These are phyloP conservation scores for Hylaeus volcanicus DNA, from an alignment of 1,140 invertebrate genomes.

Conservation along the genomic window DNA sequence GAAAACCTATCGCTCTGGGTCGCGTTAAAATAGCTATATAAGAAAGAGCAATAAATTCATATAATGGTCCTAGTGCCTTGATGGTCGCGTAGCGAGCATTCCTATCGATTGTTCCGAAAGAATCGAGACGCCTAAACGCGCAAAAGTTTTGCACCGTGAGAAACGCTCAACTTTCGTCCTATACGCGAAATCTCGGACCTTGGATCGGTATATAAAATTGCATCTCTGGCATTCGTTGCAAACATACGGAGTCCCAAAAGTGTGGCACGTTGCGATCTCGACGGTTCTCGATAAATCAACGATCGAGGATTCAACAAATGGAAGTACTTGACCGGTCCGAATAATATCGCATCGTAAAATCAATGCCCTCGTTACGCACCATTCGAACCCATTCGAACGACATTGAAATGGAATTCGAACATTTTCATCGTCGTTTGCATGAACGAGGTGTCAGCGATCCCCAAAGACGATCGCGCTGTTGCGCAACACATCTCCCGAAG, in stretches of 20 bases:
- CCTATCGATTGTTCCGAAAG: background rate
- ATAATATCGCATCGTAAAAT: background rate
- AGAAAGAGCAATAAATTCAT: constrained; percentile 25
- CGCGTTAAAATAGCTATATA: background rate
- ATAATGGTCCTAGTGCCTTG: constrained; percentile 41
- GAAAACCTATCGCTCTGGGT: background rate
- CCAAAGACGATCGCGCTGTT: background rate
- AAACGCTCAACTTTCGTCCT: background rate
- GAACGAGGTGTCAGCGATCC: background rate
- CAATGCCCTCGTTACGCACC: background rate
- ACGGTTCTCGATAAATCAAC: background rate
- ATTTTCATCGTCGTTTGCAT: background rate
- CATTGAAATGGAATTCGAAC: background rate
- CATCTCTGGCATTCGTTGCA: background rate
- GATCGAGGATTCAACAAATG: background rate
- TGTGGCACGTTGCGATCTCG: background rate
- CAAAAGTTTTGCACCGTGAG: background rate
- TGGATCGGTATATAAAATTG: background rate
- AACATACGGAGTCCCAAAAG: background rate
- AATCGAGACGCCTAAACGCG: background rate
- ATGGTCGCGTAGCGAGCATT: background rate
- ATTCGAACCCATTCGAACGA: background rate
- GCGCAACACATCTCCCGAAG: background rate
- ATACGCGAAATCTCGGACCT: background rate
- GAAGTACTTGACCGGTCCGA: constrained; percentile 3